These are phyloP conservation scores for Distichodus sexfasciatus DNA, from an alignment of 2,797 vertebrate species.

Conservation along the genomic window DNA sequence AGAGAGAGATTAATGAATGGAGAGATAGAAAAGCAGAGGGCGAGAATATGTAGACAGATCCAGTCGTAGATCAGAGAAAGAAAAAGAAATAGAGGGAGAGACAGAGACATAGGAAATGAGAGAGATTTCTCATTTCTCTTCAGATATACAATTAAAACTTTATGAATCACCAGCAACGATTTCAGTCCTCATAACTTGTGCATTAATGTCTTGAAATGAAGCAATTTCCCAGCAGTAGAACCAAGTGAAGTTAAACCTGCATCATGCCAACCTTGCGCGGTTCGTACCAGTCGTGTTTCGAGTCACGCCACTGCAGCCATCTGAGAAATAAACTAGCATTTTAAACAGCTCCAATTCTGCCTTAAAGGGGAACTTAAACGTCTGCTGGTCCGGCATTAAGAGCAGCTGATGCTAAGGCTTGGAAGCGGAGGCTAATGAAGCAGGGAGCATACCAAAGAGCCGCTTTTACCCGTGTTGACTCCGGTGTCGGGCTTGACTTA, in stretches of 20 bases:
- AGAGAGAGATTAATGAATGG: too few species aligned
- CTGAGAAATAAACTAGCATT: constrained; percentile 1
- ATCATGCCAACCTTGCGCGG: background rate
- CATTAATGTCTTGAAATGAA: constrained; percentile 6
- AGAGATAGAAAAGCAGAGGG: too few species aligned
- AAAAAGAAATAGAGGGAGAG: too few species aligned
- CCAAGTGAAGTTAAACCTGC: background rate
- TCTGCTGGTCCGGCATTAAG: background rate
- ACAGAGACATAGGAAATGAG: too few species aligned
- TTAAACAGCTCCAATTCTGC: background rate
- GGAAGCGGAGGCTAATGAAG: constrained; percentile 16
- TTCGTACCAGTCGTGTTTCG: constrained; percentile 12
- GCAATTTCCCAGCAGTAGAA: constrained; percentile 13
- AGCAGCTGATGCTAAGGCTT: background rate
- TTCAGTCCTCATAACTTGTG: constrained; percentile 1
- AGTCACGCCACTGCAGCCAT: background rate
- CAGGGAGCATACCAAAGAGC: constrained; percentile 3
- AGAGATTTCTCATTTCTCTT: background rate
- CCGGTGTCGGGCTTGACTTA: constrained; percentile 12
- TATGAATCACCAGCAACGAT: constrained; percentile 4
- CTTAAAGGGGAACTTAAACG: background rate
- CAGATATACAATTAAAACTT: background rate
- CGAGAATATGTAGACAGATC: too few species aligned
- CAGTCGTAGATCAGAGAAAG: too few species aligned
- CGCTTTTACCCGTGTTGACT: constrained; percentile 30